Evolutionary conservation across 2,888 invertebrate genomes (phyloP).

Genomic region (Chorisops tibialis): DNA sequence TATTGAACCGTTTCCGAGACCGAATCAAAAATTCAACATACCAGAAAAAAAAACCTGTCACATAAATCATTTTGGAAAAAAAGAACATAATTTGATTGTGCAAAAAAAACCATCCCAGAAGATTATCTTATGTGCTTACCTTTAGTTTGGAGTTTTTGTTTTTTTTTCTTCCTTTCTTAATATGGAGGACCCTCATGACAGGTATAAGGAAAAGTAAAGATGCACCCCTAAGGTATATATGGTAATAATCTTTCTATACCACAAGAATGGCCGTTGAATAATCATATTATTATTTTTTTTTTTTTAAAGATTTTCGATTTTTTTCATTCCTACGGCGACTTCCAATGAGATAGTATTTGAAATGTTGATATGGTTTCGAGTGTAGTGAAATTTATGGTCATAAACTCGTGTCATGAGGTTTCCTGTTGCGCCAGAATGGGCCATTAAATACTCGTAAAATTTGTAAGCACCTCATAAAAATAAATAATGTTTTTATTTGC

Average conservation of each 20-base stretch:
- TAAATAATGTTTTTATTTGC: constrained; percentile 36
- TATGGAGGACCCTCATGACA: constrained; percentile 20
- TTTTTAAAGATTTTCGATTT: constrained; percentile 8
- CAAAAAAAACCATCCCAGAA: constrained; percentile 5
- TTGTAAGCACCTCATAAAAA: constrained; percentile 54
- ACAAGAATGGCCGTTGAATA: constrained; percentile 25
- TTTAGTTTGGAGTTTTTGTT: background rate
- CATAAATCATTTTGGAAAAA: constrained; percentile 31
- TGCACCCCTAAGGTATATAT: constrained; percentile 22
- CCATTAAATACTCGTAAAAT: constrained; percentile 54
- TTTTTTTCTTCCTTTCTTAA: background rate
- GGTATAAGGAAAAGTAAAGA: constrained; percentile 16
- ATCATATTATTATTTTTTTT: no score
- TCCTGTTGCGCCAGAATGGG: constrained; percentile 35
- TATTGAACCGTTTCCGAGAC: constrained; percentile 1
- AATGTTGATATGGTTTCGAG: constrained; percentile 13
- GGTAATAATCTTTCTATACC: constrained; percentile 20
- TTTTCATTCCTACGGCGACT: constrained; percentile 12
- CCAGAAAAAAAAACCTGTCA: constrained; percentile 23
- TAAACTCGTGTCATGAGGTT: constrained; percentile 23
- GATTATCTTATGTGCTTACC: background rate
- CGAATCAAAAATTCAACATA: constrained; percentile 19
- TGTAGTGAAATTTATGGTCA: constrained; percentile 32
- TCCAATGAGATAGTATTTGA: constrained; percentile 13
- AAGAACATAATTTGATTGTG: constrained; percentile 23